Base-by-base conservation (phyloP, 1,140 invertebrate genomes). In the Camponotus vicinus region DNA sequence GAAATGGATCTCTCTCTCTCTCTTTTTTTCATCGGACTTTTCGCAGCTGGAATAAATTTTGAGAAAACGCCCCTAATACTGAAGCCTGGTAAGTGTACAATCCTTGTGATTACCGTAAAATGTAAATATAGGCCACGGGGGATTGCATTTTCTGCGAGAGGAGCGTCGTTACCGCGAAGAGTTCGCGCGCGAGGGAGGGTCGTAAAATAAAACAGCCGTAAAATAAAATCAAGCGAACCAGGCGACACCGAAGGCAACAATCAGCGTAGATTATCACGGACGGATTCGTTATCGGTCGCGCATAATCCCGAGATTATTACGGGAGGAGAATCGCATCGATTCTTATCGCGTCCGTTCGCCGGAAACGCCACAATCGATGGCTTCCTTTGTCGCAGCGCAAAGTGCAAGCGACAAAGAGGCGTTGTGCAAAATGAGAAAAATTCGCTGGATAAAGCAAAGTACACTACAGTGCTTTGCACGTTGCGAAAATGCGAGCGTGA, bases 61-160 rank as follows among this genome's bases (percentile, higher is more conserved):
- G 52, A 13, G 4, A 11, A 75, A 75, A 61, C 71, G 55, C 32
- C 71, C 71, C 61, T 61, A 82, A 82, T 73, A 15, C 27, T 66
- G 27, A 49, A 32, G 52, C 52, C 42, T 45, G 40, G 40, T 66
- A 13, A 59, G 49, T 11, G 55, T 75, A 61, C 69, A 45, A 83
- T 83, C n/a, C 37, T 63, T 21, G 55, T 49, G 42, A 83, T 83
- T 75, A 83, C n/a, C 79, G 69, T 83, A 83, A 83, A 71, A 27
- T 52, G 67, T 61, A 82, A 73, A 83, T 83, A 75, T 83, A 63
- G 69, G 67, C 32, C 79, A 63, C 69, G n/a, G 55, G 32, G 27
- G 34, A 55, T 80, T 69, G 79, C 52, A 52, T 59, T 59, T 82
- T 32, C 49, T 40, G 13, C 37, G 66, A 82, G 21, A 13, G 27